phyloP scores from a whole-genome alignment of 2,113 vertebrate genomes.

The Nestor notabilis region DNA sequence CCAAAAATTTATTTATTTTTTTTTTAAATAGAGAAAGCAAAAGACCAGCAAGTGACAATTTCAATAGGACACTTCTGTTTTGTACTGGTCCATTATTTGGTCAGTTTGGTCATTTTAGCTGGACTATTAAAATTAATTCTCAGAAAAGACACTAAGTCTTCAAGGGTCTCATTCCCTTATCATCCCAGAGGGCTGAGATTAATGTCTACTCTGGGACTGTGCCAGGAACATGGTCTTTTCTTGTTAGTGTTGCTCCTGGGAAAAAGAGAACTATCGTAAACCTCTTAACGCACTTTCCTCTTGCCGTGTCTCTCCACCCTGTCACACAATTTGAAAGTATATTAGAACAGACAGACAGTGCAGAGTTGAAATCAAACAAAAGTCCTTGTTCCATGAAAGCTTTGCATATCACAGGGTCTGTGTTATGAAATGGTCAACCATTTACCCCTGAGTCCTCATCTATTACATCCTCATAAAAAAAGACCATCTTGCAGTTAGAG shows the following conservation, averaged over 20 bases:
- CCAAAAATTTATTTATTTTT: neutral
- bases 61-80: neutral
- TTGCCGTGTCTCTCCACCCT: conserved; percentile 53
- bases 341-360: conserved; percentile 66
- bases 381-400: conserved; percentile 41
- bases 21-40: neutral
- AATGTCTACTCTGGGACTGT: conserved; percentile 57
- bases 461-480: conserved; percentile 55
- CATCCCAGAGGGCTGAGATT: conserved; percentile 34
- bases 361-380: conserved; percentile 61
- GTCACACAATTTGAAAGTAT: conserved; percentile 65
- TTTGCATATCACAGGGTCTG: conserved; percentile 54
- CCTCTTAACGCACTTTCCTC: conserved; percentile 47
- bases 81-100: neutral
- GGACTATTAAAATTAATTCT: conserved; percentile 18
- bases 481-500: conserved; percentile 38
- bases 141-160: conserved; percentile 19
- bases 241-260: conserved; percentile 19
- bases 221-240: conserved; percentile 49
- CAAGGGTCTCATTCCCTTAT: conserved; percentile 25
- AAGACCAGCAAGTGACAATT: neutral
- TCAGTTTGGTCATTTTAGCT: conserved; percentile 11
- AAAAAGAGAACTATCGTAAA: conserved; percentile 27
- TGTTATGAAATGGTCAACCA: conserved; percentile 54
- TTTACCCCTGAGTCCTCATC: conserved; percentile 50